phyloP scores from a whole-genome alignment of 2,888 invertebrate genomes.

The Drepanosiphum platanoidis region DNA sequence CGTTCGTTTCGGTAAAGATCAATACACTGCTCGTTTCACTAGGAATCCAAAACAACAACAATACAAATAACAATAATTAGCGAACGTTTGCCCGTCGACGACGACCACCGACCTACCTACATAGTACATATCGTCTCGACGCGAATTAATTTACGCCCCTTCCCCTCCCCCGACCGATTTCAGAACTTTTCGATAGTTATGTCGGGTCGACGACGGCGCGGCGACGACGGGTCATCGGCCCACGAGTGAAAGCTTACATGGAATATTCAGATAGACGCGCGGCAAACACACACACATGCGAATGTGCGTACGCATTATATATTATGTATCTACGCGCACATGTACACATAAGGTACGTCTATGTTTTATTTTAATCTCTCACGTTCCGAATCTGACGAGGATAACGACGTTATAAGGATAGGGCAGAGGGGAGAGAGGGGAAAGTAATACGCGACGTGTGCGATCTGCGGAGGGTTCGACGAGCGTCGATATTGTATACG shows the following conservation, averaged over 20 bases:
- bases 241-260: constrained; percentile 47
- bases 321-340: background rate
- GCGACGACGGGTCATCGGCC: constrained; percentile 57
- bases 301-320: background rate
- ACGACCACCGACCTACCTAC: no score
- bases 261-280: background rate
- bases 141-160: constrained; percentile 39
- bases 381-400: constrained; percentile 38
- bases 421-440: background rate
- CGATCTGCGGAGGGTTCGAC: background rate
- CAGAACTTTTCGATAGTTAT: constrained; percentile 28
- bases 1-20: no score
- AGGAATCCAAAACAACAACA: no score
- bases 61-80: background rate
- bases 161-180: no score
- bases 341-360: background rate
- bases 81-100: no score
- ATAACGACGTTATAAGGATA: no score
- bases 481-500: background rate
- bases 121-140: no score
- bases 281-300: background rate
- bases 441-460: background rate
- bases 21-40: no score
- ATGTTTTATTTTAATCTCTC: constrained; percentile 43
- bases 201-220: no score